Base-by-base conservation (phyloP, 2,888 invertebrate genomes). In the Acleris emargana region DNA sequence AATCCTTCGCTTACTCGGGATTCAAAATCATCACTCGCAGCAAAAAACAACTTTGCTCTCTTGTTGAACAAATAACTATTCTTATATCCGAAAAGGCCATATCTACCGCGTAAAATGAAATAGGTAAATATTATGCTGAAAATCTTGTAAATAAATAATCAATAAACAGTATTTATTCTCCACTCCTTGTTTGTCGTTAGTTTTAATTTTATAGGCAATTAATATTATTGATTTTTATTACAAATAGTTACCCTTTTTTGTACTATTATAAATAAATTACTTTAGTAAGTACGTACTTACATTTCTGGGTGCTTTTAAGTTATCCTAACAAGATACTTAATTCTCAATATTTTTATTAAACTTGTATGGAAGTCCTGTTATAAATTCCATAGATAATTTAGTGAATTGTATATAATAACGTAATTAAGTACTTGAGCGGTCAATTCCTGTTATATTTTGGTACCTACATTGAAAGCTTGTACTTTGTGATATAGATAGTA, bases 401-500 rank as follows among this genome's bases (percentile, higher is more conserved):
- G 54, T 20, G 1, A 20, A 42, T 16, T 54, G 42, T 54, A 54
- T 42, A 42, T 42, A 54, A 38, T 54, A 54, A 18, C 17, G 18
- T 54, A 54, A 54, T 32, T 54, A 54, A 42, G 38, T 54, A 54
- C 38, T 54, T 54, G 32, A 54, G 49, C 20, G 17, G 54, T 54
- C 54, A 53, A 53, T 53, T 53, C 25, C 16, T 51, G n/a, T 28
- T 54, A 17, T 38, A 53, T 38, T 38, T 28, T 52, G 32, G 13
- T 53, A 53, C 32, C 16, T 32, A 32, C 20, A 18, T 42, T 54
- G 32, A 54, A 49, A 49, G 18, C 49, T 54, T 54, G 42, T 54
- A 54, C 54, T 54, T 42, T 54, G 54, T 54, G 54, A 54, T 54
- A 54, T 54, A 54, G 42, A 54, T 54, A 54, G 42, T 20, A 54